These are phyloP conservation scores for Brachionus manjavacas DNA, from an alignment of 1,140 invertebrate genomes.

Conservation along the genomic window DNA sequence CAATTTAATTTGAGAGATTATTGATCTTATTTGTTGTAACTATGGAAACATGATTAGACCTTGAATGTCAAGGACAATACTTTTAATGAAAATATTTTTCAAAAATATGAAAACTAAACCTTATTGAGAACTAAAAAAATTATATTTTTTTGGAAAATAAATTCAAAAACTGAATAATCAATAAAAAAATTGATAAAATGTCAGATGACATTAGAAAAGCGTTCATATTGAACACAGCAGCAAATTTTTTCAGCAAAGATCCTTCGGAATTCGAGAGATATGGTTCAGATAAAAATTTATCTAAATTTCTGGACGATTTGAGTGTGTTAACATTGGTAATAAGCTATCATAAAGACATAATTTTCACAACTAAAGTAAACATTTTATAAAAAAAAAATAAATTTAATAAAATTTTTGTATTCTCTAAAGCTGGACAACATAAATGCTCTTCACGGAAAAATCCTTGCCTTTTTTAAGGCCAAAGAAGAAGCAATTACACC, in stretches of 20 bases:
- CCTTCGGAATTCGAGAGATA: conserved; percentile 10
- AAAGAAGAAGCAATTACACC: conserved; percentile 60
- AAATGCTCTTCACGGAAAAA: conserved; percentile 8
- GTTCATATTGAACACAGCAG: conserved; percentile 25
- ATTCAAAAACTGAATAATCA: background rate
- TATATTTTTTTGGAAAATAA: background rate
- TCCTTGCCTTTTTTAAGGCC: conserved; percentile 62
- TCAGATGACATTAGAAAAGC: conserved; percentile 29
- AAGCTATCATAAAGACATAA: background rate
- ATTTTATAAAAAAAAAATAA: background rate
- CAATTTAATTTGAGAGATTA: background rate
- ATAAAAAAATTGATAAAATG: background rate
- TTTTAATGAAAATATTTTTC: conserved; percentile 17
- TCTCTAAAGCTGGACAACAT: conserved; percentile 25
- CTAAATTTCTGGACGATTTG: conserved; percentile 33
- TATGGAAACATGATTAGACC: conserved; percentile 9
- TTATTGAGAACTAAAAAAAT: background rate
- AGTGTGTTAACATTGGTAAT: background rate
- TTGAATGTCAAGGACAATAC: background rate
- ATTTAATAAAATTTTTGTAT: background rate
- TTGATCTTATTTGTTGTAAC: conserved; percentile 9
- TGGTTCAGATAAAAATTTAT: background rate
- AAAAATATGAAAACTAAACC: background rate
- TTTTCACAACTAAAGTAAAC: conserved; percentile 11
- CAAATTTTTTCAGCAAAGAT: conserved; percentile 43